Evolutionary conservation across 2,888 invertebrate genomes (phyloP), one percentile per base, ranked within the genome.

Genomic region (Notodonta ziczac): DNA sequence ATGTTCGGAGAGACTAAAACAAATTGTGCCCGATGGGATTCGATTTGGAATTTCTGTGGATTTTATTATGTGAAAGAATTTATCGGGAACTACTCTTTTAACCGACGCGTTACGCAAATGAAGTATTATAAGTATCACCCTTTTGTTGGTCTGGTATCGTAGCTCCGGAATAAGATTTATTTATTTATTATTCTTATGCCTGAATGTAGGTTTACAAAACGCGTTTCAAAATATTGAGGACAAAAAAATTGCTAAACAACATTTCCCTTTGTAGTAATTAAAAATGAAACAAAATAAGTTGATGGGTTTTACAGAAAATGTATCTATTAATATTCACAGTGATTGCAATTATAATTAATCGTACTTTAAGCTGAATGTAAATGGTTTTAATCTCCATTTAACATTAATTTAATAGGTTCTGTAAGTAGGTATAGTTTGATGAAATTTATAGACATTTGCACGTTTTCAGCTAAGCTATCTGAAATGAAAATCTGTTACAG

Each of bases 401-500:
- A 55, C 16, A 46, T 58, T 60, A 16, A 16, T 8, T 16, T 50
- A 50, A 50, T 16, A 5, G 9, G 16, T 32, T 14, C 52, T 40
- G 52, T 54, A 62, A 56, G 24, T 42, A 54, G 48, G 52, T 16
- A n/a, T 56, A 56, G 46, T 62, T 58, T 53, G 48, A 60, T 59
- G 58, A 61, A 68, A 60, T 64, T 68, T 64, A 72, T 62, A 60
- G 56, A 63, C 48, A 63, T 60, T 64, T 54, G 59, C 62, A 67
- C 62, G 61, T 66, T 67, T 57, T 62, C 67, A 66, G 70, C 59
- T 59, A 58, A 67, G 66, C 58, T 72, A 76, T 78, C 72, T 76
- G 10, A 72, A 73, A 77, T 72, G 58, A 72, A 66, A 70, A 77
- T 76, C 71, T 68, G 54, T 57, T 58, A 58, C 53, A 54, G 7